These are phyloP conservation scores for Atherix ibis DNA, from an alignment of 2,888 invertebrate genomes.

Conservation along the genomic window DNA sequence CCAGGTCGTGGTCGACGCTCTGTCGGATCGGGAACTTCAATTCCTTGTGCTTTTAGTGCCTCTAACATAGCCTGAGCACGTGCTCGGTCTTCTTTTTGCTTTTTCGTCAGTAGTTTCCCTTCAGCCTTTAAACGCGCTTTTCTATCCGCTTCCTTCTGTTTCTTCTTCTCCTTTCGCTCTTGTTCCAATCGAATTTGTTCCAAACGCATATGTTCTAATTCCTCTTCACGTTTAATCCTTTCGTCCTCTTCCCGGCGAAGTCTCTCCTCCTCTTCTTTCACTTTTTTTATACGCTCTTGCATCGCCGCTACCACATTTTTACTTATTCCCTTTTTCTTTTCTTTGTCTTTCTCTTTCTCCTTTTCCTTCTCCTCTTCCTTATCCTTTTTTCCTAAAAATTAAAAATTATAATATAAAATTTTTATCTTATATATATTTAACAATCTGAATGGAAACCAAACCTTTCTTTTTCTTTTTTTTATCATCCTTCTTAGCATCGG, in stretches of 20 bases:
- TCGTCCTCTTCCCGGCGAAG: slow-evolving; percentile 61
- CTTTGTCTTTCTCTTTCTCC: slow-evolving; percentile 39
- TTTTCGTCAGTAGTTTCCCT: slow-evolving; percentile 83
- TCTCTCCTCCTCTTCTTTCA: slow-evolving; percentile 79
- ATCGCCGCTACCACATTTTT: slow-evolving; percentile 79
- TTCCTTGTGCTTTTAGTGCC: slow-evolving; percentile 74
- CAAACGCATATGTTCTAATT: slow-evolving; percentile 52
- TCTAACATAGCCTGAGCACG: slow-evolving; percentile 81
- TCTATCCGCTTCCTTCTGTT: slow-evolving; percentile 81
- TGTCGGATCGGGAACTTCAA: slow-evolving; percentile 60
- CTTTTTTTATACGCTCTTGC: slow-evolving; percentile 79
- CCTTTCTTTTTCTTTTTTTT: slow-evolving; percentile 20
- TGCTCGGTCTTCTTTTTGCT: slow-evolving; percentile 82
- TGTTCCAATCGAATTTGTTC: slow-evolving; percentile 68
- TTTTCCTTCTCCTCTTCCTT: slow-evolving; percentile 19
- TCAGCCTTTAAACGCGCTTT: slow-evolving; percentile 91
- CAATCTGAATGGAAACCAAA: background rate
- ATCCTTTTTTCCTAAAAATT: slow-evolving; percentile 32
- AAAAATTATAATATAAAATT: background rate
- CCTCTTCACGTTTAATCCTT: slow-evolving; percentile 53
- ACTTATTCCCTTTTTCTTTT: slow-evolving; percentile 53
- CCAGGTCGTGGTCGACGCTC: slow-evolving; percentile 49
- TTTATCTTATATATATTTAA: background rate
- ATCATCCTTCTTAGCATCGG: slow-evolving; percentile 26
- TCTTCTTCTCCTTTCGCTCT: slow-evolving; percentile 75